phyloP scores from a whole-genome alignment of 1,140 invertebrate species.

The Pogonomyrmex barbatus region DNA sequence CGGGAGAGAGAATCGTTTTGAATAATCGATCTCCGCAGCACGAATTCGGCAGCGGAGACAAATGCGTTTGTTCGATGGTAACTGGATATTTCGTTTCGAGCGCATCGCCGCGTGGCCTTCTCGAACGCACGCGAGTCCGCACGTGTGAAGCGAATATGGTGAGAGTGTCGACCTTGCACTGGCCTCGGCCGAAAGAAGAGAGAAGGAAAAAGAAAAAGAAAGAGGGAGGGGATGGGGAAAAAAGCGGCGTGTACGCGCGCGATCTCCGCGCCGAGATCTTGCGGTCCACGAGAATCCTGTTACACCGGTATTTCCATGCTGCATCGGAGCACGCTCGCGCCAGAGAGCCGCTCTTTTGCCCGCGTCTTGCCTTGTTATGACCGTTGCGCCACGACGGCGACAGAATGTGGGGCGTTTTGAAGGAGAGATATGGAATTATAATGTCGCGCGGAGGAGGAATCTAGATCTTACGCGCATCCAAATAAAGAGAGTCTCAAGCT shows the following conservation, averaged over 20 bases:
- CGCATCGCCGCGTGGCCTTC: conserved; percentile 11
- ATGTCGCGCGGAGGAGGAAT: background rate
- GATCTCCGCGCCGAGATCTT: conserved; percentile 65
- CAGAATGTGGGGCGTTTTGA: background rate
- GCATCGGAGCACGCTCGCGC: conserved; percentile 50
- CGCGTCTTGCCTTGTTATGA: conserved; percentile 34
- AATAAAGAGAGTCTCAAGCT: background rate
- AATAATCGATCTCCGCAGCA: background rate
- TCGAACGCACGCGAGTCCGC: background rate
- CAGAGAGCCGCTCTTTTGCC: conserved; percentile 49
- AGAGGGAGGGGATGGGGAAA: conserved; percentile 7
- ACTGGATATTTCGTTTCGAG: conserved; percentile 16
- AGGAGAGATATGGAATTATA: background rate
- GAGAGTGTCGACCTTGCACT: conserved; percentile 76
- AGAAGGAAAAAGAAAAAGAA: conserved; percentile 55
- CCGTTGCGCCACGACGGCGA: background rate
- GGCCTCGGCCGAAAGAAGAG: conserved; percentile 72
- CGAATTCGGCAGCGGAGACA: background rate
- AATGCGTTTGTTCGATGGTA: background rate
- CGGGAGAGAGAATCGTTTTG: background rate
- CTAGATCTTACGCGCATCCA: background rate
- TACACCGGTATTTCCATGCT: conserved; percentile 76
- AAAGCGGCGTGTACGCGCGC: conserved; percentile 38
- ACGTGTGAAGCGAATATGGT: conserved; percentile 18
- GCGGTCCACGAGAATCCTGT: conserved; percentile 77